Base-by-base conservation (phyloP, 2,113 vertebrate species). In the Grus americana region DNA sequence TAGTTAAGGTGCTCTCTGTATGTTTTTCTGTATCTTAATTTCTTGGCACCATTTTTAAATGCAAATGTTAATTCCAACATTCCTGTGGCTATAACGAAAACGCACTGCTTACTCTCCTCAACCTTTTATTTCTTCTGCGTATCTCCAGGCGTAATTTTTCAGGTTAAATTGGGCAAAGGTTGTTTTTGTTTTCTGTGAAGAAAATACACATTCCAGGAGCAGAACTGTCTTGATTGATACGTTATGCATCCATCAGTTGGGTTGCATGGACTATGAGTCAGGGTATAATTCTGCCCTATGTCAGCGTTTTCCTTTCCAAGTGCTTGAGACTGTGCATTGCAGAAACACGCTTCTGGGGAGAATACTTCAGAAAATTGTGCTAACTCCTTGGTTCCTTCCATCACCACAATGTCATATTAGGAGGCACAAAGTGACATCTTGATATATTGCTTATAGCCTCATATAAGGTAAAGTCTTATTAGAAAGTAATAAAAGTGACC, bases 321-420 rank as follows among this genome's bases (percentile, higher is more conserved):
- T 72, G 88, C 92, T 95, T 63, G 49, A 96, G 73, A 89, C 54
- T 88, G 70, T 95, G 92, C 89, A 95, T 89, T 93, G 80, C 89
- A 95, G 92, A 95, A 96, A 89, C 92, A 89, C 15, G 92, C 95
- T 97, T 96, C 96, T 97, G 94, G 96, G 95, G 94, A 97, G 84
- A 97, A 96, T 86, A 92, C 94, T 97, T 96, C 95, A 97, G 91
- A 97, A 97, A 97, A 96, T 93, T 97, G 83, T 95, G 91, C 94
- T 97, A 97, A 97, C 92, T 97, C 95, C 86, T 95, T 95, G 91
- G 91, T 96, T 96, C 91, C 95, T 93, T 97, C 96, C 96, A 96
- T 97, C 96, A 96, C 94, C 94, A 88, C 96, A 97, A 93, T 98
- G 97, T 97, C 97, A 98, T 97, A 98, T 98, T 98, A 97, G 91